Conservation (phyloP, 1,140 invertebrate species). For the Anastatus disparis region DNA sequence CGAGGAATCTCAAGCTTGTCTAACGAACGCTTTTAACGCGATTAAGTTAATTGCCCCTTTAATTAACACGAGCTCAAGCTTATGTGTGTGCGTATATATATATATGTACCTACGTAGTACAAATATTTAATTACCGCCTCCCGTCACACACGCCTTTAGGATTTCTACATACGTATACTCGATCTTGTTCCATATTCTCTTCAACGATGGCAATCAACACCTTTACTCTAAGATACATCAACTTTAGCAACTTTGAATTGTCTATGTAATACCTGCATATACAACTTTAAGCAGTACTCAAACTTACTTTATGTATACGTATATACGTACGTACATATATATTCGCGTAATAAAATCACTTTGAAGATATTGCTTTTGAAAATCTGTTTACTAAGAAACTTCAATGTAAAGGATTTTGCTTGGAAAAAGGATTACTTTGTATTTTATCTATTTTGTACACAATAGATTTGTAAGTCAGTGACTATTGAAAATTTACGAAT, state of each 20-base stretch:
- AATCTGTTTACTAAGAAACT: no score
- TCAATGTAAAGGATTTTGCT: no score
- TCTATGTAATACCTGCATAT: not conserved
- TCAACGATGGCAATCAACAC: constrained; percentile 8
- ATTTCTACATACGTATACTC: constrained; percentile 25
- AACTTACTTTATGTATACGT: no score
- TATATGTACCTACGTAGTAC: no score
- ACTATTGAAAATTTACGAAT: no score
- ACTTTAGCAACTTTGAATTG: not conserved
- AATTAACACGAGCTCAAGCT: constrained; percentile 53
- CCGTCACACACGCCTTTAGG: constrained; percentile 46
- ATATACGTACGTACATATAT: no score
- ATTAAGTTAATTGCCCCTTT: constrained; percentile 58
- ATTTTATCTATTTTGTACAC: no score
- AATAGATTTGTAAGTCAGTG: no score
- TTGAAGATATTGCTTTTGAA: no score
- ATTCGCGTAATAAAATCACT: no score
- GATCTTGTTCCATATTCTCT: constrained; percentile 39
- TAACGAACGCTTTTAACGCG: constrained; percentile 42
- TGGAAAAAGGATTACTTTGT: no score
- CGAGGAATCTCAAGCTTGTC: constrained; percentile 10
- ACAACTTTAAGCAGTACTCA: no score
- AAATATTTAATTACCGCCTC: constrained; percentile 60
- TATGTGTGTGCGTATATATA: constrained; percentile 44
- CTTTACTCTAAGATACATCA: constrained; percentile 1